These are phyloP conservation scores for Chironomus striatipennis DNA, from an alignment of 1,140 invertebrate genomes.

Conservation along the genomic window DNA sequence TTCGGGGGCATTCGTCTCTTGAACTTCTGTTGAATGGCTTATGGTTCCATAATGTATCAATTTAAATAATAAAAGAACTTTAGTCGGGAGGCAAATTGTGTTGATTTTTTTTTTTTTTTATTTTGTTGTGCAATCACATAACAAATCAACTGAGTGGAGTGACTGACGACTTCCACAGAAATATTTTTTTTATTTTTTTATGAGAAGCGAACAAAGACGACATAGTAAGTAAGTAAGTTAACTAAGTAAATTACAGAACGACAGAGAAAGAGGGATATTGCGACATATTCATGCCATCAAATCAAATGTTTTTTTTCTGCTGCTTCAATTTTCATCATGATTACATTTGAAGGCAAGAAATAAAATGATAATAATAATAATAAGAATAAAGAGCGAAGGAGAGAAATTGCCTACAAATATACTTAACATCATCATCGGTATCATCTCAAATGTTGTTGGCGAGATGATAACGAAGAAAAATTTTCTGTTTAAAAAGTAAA, in stretches of 20 bases:
- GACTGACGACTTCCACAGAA: conserved; percentile 9
- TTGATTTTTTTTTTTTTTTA: background rate
- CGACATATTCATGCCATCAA: background rate
- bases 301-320: no score
- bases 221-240: background rate
- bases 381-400: no score
- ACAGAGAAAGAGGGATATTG: background rate
- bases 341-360: no score
- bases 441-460: no score
- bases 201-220: background rate
- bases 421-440: no score
- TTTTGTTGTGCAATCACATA: conserved; percentile 16
- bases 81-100: conserved; percentile 5
- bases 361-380: no score
- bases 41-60: conserved; percentile 18
- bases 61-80: conserved; percentile 22
- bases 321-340: no score
- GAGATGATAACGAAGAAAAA: no score
- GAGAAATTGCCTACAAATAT: no score
- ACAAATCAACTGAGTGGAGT: conserved; percentile 17
- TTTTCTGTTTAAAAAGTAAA: no score
- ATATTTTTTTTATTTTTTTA: no score
- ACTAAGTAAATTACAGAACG: background rate
- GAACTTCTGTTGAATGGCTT: conserved; percentile 12
- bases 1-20: conserved; percentile 11